Evolutionary conservation across 1,140 invertebrate species (phyloP).

Genomic region (Whitmania pigra): DNA sequence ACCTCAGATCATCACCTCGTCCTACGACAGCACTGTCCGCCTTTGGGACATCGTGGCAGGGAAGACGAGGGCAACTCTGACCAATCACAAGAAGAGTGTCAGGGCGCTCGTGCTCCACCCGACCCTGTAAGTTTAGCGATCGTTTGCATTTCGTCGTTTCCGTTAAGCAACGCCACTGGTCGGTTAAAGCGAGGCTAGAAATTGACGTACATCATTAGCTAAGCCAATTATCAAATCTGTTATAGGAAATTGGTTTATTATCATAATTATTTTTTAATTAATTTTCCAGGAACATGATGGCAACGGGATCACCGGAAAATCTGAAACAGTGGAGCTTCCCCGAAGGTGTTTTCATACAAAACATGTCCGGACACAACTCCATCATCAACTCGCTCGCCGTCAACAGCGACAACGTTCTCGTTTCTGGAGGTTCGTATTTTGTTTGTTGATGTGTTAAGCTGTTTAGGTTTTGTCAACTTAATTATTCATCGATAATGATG

Average conservation of each 20-base stretch:
- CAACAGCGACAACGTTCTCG: constrained; percentile 83
- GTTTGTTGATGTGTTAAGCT: background rate
- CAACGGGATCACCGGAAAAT: constrained; percentile 92
- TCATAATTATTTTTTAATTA: constrained; percentile 25
- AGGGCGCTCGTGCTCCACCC: constrained; percentile 81
- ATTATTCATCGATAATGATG: no score
- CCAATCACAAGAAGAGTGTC: constrained; percentile 98
- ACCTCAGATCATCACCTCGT: constrained; percentile 67
- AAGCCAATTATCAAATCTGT: background rate
- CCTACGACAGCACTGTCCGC: constrained; percentile 62
- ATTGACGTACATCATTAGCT: background rate
- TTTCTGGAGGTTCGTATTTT: constrained; percentile 64
- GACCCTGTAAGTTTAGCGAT: constrained; percentile 50
- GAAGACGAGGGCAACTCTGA: constrained; percentile 82
- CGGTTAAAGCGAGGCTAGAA: background rate
- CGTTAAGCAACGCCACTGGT: no score
- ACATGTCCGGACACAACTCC: constrained; percentile 89
- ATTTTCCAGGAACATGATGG: constrained; percentile 70
- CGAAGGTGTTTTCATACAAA: constrained; percentile 94
- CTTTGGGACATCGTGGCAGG: constrained; percentile 95
- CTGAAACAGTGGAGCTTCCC: constrained; percentile 99
- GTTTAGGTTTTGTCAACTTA: no score
- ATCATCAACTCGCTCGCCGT: constrained; percentile 92
- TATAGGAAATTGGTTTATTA: no score
- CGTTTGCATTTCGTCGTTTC: background rate